Conservation (phyloP, 2,888 invertebrate genomes). For the Drosophila melanosoma region DNA sequence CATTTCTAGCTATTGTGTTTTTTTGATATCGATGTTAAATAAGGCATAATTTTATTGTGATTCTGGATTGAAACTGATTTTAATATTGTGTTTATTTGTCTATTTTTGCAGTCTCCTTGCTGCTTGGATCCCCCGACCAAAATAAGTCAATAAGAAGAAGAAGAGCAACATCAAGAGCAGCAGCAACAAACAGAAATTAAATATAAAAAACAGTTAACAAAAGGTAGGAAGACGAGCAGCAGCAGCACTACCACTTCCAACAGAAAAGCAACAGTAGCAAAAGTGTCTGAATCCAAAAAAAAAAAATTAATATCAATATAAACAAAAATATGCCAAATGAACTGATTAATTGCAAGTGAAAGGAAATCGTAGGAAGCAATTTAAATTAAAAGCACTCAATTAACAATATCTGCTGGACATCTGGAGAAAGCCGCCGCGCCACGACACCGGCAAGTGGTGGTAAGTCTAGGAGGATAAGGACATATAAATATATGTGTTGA, state of each 20-base stretch:
- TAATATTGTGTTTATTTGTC: not conserved
- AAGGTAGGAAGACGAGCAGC: not conserved
- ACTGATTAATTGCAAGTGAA: constrained; percentile 14
- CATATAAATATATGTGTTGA: not conserved
- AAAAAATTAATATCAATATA: not conserved
- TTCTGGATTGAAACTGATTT: not conserved
- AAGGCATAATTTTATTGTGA: not conserved
- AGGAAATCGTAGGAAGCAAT: not conserved
- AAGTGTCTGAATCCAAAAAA: not conserved
- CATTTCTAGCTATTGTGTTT: not conserved
- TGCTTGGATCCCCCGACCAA: constrained; percentile 19
- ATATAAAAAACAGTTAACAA: constrained; percentile 1
- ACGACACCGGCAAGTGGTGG: constrained; percentile 64
- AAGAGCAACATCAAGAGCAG: constrained; percentile 3
- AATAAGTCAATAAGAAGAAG: constrained; percentile 10
- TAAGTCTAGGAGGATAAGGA: constrained; percentile 19
- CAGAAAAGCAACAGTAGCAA: not conserved
- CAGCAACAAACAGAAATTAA: constrained; percentile 1
- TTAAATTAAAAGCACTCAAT: not conserved
- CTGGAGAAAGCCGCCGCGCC: constrained; percentile 44
- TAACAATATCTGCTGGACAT: constrained; percentile 13
- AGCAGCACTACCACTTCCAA: not conserved
- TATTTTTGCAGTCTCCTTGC: constrained; percentile 27
- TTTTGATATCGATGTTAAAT: constrained; percentile 4
- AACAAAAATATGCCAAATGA: constrained; percentile 36